phyloP scores from a whole-genome alignment of 2,113 vertebrate genomes.

The Gadus chalcogrammus region DNA sequence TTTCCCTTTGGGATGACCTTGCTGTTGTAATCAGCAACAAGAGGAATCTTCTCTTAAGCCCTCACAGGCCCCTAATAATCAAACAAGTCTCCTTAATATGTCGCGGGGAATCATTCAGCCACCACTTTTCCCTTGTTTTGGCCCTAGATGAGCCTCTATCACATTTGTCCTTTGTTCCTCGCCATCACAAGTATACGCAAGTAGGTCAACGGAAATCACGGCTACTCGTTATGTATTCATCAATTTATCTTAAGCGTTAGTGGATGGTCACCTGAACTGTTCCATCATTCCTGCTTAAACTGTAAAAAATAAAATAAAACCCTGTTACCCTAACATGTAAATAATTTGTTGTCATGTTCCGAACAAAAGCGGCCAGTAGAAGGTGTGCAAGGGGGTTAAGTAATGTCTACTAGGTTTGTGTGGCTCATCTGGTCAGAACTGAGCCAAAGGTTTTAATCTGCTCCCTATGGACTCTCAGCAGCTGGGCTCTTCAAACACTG shows the following conservation, averaged over 20 bases:
- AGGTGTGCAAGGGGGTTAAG: constrained; percentile 6
- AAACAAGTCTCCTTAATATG: constrained; percentile 47
- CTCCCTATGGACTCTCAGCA: constrained; percentile 54
- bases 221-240: constrained; percentile 55
- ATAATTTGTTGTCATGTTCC: constrained; percentile 1
- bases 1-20: constrained; percentile 44
- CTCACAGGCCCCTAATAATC: constrained; percentile 46
- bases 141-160: constrained; percentile 9
- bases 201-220: constrained; percentile 42
- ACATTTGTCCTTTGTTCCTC: constrained; percentile 14
- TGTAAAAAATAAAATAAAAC: background rate
- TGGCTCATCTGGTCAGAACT: constrained; percentile 62
- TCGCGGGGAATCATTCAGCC: constrained; percentile 7
- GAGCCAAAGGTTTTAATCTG: constrained; percentile 43
- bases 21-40: constrained; percentile 53
- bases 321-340: background rate
- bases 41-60: constrained; percentile 48
- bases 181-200: constrained; percentile 34
- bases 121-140: constrained; percentile 28
- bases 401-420: constrained; percentile 25
- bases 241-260: constrained; percentile 31
- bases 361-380: constrained; percentile 12
- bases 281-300: constrained; percentile 20
- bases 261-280: background rate
- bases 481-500: constrained; percentile 50